phyloP scores from a whole-genome alignment of 92 coral and sea anemone genomes.

The Muricea muricata region DNA sequence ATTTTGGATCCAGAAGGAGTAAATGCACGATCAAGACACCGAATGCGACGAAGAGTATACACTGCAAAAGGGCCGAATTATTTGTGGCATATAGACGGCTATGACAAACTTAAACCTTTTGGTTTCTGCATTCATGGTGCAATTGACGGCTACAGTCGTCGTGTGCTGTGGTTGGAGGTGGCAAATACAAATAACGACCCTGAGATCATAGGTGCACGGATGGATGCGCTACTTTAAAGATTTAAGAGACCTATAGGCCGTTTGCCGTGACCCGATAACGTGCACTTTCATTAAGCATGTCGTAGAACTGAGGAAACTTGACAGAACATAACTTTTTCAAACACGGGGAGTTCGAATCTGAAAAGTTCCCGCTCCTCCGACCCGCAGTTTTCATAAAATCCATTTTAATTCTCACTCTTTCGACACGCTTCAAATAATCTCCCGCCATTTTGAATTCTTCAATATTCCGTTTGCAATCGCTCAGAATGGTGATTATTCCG shows the following conservation, averaged over 20 bases:
- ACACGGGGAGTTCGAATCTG: too few relatives aligned
- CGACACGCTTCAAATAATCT: too few relatives aligned
- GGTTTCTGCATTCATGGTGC: not conserved
- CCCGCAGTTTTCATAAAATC: too few relatives aligned
- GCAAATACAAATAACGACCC: constrained; percentile 35
- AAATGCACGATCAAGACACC: constrained; percentile 24
- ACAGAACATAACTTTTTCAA: too few relatives aligned
- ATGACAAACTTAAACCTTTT: constrained; percentile 12
- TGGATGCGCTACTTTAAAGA: not conserved
- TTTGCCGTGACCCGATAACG: too few relatives aligned
- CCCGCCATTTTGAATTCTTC: too few relatives aligned
- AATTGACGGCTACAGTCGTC: constrained; percentile 23
- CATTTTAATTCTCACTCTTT: too few relatives aligned
- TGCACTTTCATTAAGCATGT: too few relatives aligned
- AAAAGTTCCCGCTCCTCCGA: too few relatives aligned
- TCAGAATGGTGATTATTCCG: too few relatives aligned
- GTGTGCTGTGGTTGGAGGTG: constrained; percentile 33
- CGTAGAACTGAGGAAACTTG: too few relatives aligned
- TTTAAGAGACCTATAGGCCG: not conserved
- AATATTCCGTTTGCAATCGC: too few relatives aligned
- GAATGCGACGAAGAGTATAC: constrained; percentile 15
- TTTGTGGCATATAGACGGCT: constrained; percentile 52
- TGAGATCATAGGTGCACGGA: not conserved
- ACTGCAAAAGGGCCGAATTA: constrained; percentile 59
- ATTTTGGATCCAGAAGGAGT: constrained; percentile 53